phyloP scores from a whole-genome alignment of 1,140 invertebrate genomes.

The Diachasmimorpha longicaudata region DNA sequence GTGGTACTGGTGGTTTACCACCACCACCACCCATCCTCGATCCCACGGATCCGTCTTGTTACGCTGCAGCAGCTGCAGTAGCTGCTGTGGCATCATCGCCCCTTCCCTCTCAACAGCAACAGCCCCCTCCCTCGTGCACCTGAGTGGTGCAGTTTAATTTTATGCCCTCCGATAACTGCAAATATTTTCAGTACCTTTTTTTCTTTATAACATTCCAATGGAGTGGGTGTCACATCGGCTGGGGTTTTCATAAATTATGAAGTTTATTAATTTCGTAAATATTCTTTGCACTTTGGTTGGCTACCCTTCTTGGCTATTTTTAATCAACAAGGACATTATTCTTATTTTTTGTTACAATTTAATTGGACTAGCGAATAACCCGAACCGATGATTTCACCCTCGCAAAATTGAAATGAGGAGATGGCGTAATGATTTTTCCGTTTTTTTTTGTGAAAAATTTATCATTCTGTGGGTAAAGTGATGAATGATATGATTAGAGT shows the following conservation, averaged over 20 bases:
- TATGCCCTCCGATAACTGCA: background rate
- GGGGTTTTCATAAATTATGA: background rate
- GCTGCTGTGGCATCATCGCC: slow-evolving; percentile 52
- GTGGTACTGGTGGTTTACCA: slow-evolving; percentile 49
- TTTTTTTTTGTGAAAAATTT: too few relatives aligned
- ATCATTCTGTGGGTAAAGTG: too few relatives aligned
- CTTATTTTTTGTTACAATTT: too few relatives aligned
- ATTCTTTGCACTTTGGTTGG: too few relatives aligned
- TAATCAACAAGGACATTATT: too few relatives aligned
- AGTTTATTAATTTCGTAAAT: background rate
- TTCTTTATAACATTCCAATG: background rate
- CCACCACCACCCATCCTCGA: slow-evolving; percentile 51
- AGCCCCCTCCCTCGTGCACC: slow-evolving; percentile 51
- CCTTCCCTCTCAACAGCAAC: slow-evolving; percentile 60
- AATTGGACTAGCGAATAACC: too few relatives aligned
- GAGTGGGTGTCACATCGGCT: background rate
- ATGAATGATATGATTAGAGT: too few relatives aligned
- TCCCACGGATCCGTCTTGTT: slow-evolving; percentile 56
- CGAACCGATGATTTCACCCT: too few relatives aligned
- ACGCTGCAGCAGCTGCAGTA: slow-evolving; percentile 46
- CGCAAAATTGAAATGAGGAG: too few relatives aligned
- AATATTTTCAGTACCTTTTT: background rate
- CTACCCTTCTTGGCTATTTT: too few relatives aligned
- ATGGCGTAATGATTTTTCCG: too few relatives aligned
- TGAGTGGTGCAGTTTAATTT: slow-evolving; percentile 14